Evolutionary conservation across 2,113 vertebrate species (phyloP), one percentile per base, ranked within the genome.

Genomic region (Parotia lawesii): DNA sequence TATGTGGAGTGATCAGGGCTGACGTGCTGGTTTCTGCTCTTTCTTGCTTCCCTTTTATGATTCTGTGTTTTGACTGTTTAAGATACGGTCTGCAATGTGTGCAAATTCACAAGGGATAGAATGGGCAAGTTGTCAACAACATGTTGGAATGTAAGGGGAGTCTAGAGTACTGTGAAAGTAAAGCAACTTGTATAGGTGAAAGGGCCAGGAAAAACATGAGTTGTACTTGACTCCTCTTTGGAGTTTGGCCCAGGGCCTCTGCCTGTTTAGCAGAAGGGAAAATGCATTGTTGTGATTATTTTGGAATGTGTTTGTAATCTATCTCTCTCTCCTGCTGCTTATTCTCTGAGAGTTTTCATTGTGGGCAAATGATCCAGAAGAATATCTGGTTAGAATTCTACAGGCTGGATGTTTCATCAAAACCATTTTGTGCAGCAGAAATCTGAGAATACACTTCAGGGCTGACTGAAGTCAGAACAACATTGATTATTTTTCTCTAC

Each of bases 281-380:
- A 85, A 92, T 62, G 50, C 61, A 85, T 50, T 80, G 47, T 72
- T 87, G 22, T 77, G n/a, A 31, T 84, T 74, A 64, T 86, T 92
- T 75, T 82, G 42, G 31, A 58, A 31, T n/a, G 23, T 0, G 0
- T 85, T 87, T 95, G 35, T 38, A 69, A 67, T 69, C 42, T 70
- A 5, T 12, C 16, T 50, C 9, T 89, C 19, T 78, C 31, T 88
- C n/a, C 35, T 31, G 25, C 31, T 93, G 50, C 38, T 82, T 69
- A 13, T 78, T 91, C 20, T 84, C 58, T 40, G 45, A 42, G 58
- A 72, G 15, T 50, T 80, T 81, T 84, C 24, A 19, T 22, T 86
- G 65, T 69, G 45, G 31, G 11, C 20, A 90, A 58, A 92, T 67
- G n/a, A 91, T 84, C 25, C 45, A 86, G 83, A 78, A 90, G 54